phyloP scores from a whole-genome alignment of 1,140 invertebrate genomes.

The Parapsyche elsis region DNA sequence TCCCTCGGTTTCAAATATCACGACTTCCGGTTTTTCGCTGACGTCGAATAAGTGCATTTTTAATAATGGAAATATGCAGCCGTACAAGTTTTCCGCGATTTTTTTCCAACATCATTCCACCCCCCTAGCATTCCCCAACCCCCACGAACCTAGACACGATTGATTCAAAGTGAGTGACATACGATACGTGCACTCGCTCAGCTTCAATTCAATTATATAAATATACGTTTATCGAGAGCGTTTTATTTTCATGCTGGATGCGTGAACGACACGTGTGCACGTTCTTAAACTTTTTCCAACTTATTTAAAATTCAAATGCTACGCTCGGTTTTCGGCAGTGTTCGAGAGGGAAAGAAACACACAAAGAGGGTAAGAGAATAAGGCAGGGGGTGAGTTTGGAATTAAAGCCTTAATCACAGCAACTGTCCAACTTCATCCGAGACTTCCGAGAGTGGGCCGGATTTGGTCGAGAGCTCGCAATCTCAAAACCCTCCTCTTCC shows the following conservation, averaged over 20 bases:
- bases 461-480: neutral
- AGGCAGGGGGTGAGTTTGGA: neutral
- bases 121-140: too few species aligned
- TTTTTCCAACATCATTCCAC: too few species aligned
- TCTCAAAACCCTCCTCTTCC: too few species aligned
- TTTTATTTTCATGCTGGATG: too few species aligned
- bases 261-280: too few species aligned
- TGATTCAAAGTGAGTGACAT: neutral
- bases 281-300: neutral
- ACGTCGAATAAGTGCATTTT: neutral
- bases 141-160: neutral
- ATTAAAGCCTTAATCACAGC: slow-evolving; percentile 42
- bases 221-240: too few species aligned
- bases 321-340: neutral
- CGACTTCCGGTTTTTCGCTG: neutral
- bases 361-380: neutral
- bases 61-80: slow-evolving; percentile 1
- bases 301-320: slow-evolving; percentile 25
- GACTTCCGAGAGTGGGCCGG: neutral
- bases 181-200: neutral
- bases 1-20: neutral
- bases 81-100: neutral
- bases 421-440: slow-evolving; percentile 40
- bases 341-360: neutral
- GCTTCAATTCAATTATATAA: neutral